Percentiles rank a stretch among this genome's conserved stretches.
phyloP scores from a whole-genome alignment of 1,140 invertebrate species.

The Heliconius himera region DNA sequence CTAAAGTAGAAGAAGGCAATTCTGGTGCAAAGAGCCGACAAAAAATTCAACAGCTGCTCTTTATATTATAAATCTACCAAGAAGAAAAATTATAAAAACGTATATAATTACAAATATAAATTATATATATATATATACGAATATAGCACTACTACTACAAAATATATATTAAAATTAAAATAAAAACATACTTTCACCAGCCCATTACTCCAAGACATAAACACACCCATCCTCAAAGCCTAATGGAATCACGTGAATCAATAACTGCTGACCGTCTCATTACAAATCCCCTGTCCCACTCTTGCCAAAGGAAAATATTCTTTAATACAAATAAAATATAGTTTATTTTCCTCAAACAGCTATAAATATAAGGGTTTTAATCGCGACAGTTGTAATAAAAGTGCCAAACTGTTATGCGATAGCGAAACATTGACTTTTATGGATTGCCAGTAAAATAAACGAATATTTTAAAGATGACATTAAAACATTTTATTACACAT shows the following conservation, averaged over 20 bases:
- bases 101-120: background rate
- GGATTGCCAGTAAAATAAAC: constrained; percentile 57
- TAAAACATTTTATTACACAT: constrained; percentile 4
- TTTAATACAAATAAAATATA: background rate
- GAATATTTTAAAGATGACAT: constrained; percentile 33
- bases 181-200: background rate
- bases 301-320: background rate
- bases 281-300: constrained; percentile 61
- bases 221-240: constrained; percentile 44
- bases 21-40: too few relatives aligned
- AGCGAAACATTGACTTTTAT: constrained; percentile 63
- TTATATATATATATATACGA: background rate
- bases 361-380: constrained; percentile 52
- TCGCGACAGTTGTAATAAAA: constrained; percentile 65
- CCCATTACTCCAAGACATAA: constrained; percentile 9
- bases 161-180: background rate
- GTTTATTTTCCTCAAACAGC: background rate
- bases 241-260: constrained; percentile 73
- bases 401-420: constrained; percentile 65
- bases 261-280: constrained; percentile 74
- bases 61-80: too few relatives aligned
- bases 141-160: background rate
- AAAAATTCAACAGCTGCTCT: too few relatives aligned
- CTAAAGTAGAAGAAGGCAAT: too few relatives aligned
- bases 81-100: too few relatives aligned